Base-by-base conservation (phyloP, 2,888 invertebrate species). In the Kryphioiulus occultus region DNA sequence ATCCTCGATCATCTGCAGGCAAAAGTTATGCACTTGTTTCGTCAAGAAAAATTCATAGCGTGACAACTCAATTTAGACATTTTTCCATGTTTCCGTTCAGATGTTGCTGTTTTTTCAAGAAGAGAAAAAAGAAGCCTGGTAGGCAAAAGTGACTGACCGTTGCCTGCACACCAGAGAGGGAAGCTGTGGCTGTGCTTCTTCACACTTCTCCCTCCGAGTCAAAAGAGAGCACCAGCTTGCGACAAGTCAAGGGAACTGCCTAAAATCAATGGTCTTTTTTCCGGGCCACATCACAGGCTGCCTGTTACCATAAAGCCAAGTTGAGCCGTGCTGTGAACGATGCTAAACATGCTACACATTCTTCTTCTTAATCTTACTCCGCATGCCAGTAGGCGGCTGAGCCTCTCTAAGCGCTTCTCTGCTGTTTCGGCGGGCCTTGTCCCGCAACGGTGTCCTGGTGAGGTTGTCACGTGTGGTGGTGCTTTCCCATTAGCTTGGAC, bases 21-120 rank as follows among this genome's bases (percentile, higher is more conserved):
- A n/a, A n/a, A n/a, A n/a, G n/a, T n/a, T n/a, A n/a, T n/a, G n/a
- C n/a, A n/a, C n/a, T n/a, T n/a, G n/a, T n/a, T n/a, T n/a, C n/a
- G n/a, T n/a, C n/a, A n/a, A n/a, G n/a, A n/a, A n/a, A n/a, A n/a
- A n/a, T n/a, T n/a, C n/a, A n/a, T n/a, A n/a, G n/a, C n/a, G n/a
- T n/a, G n/a, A n/a, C n/a, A n/a, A n/a, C n/a, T n/a, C n/a, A n/a
- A n/a, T n/a, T n/a, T n/a, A n/a, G n/a, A n/a, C n/a, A n/a, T n/a
- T n/a, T n/a, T n/a, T n/a, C n/a, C n/a, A n/a, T n/a, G n/a, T 39
- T 93, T 91, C 91, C 93, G 94, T 95, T 92, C 94, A 98, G 98
- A 94, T 98, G 98, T 95, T 99, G 99, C 94, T 99, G 98, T 94
- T 99, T 98, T 95, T 97, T 98, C 95, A 97, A 98, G 94, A 96